Conservation (phyloP, 2,113 vertebrate genomes). For the Galemys pyrenaicus region DNA sequence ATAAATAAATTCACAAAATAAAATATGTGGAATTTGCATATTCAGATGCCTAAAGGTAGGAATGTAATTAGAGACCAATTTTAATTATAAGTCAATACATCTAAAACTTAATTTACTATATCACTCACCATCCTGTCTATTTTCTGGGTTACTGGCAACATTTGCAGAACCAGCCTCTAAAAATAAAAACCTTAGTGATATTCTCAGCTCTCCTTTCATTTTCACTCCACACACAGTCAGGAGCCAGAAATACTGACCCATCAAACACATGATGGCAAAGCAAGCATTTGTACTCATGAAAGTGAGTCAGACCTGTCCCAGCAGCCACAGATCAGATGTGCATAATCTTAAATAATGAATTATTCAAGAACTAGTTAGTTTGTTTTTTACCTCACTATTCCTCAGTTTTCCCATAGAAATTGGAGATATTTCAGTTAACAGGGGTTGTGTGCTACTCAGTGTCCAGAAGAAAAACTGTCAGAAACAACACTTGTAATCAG, state of each 20-base stretch:
- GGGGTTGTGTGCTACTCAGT: rapidly evolving
- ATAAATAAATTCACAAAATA: neutral
- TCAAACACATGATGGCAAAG: neutral
- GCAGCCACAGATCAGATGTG: too few relatives aligned
- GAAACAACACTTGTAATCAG: too few relatives aligned
- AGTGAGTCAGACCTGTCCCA: neutral
- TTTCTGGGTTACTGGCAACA: neutral
- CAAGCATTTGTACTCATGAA: neutral
- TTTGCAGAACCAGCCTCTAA: neutral
- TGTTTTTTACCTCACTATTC: neutral
- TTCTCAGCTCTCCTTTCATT: neutral
- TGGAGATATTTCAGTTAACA: neutral
- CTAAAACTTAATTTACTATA: neutral
- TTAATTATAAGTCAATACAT: neutral
- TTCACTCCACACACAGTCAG: neutral
- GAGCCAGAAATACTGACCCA: neutral
- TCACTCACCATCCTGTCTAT: neutral
- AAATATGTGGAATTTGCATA: neutral
- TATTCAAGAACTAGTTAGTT: neutral
- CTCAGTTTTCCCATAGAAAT: neutral
- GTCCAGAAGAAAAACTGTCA: neutral
- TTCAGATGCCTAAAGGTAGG: neutral
- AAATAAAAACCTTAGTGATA: neutral
- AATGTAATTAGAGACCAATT: neutral
- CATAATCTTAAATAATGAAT: neutral